Evolutionary conservation across 1,140 invertebrate genomes (phyloP).

Genomic region (Metopolophium dirhodum): DNA sequence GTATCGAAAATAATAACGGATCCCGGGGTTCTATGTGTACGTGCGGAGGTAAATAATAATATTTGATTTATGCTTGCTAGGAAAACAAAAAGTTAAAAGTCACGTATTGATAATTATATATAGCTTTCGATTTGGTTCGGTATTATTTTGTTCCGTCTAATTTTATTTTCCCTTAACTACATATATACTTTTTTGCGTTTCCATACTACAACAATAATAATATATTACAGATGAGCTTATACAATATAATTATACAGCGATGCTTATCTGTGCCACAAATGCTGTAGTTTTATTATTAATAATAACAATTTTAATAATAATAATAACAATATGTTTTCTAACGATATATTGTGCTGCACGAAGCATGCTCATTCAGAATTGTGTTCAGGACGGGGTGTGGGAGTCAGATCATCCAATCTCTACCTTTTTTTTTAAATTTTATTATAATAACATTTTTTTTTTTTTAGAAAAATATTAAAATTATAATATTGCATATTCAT

Average conservation of each 20-base stretch:
- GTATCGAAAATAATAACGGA: background rate
- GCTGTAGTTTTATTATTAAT: background rate
- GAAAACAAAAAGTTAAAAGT: background rate
- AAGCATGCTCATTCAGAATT: too few species aligned
- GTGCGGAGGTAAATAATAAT: background rate
- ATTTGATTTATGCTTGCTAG: constrained; percentile 12
- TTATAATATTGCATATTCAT: too few species aligned
- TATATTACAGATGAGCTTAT: background rate
- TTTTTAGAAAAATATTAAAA: too few species aligned
- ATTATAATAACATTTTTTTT: too few species aligned
- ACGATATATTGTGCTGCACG: background rate
- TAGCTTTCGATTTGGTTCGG: background rate
- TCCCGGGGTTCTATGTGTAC: background rate
- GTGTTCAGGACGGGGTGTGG: too few species aligned
- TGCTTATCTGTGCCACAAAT: background rate
- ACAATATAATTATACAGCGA: background rate
- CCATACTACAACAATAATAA: too few species aligned
- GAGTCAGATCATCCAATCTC: too few species aligned
- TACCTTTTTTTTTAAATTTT: too few species aligned
- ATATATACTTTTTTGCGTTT: background rate
- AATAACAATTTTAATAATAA: background rate
- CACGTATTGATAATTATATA: background rate
- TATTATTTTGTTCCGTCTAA: background rate
- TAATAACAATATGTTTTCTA: background rate
- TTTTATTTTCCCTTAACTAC: background rate